Base-by-base conservation (phyloP, 2,888 invertebrate genomes). In the Chloroclystis v-ata region DNA sequence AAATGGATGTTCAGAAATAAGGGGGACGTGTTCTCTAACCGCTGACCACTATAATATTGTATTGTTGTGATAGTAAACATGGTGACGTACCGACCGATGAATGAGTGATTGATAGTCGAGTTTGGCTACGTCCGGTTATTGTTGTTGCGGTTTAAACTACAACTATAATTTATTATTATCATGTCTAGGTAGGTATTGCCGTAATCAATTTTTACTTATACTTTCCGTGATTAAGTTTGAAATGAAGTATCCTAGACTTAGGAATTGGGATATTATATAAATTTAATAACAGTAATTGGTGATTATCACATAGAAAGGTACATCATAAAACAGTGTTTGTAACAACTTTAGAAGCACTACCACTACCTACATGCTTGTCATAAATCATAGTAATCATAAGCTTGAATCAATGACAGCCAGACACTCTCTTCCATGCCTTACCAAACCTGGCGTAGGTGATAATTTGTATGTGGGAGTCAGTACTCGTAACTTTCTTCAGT, bases 1-100 rank as follows among this genome's bases (percentile, higher is more conserved):
- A 65, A 63, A 57, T 57, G 54, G 61, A 54, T 57, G 52, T 59
- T 60, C 57, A 65, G 20, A 63, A 74, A 78, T 78, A 76, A 67
- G 58, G 59, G 64, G 64, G 69, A 71, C 54, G 44, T 50, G 49
- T 47, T 49, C 45, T 56, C 46, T 54, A 30, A 37, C 20, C 10
- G 26, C 48, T 38, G 38, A 39, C 52, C 42, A 49, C 47, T 43
- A 35, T 35, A 26, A 28, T n/a, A n/a, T n/a, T 38, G 30, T 47
- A 30, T 39, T 29, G 30, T 49, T 46, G 32, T 28, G 40, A 42
- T 50, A 43, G 46, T 37, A 40, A 48, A 54, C 37, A 35, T 25
- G n/a, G 37, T 26, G 35, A 38, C 35, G 29, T 20, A 20, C 20
- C 20, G n/a, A n/a, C n/a, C 16, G 47, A 20, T 35, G 35, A 35